A percentile compares a stretch with the other conserved stretches of the same genome.
phyloP scores from a whole-genome alignment of 2,888 invertebrate species.

The Ditylenchus weischeri region DNA sequence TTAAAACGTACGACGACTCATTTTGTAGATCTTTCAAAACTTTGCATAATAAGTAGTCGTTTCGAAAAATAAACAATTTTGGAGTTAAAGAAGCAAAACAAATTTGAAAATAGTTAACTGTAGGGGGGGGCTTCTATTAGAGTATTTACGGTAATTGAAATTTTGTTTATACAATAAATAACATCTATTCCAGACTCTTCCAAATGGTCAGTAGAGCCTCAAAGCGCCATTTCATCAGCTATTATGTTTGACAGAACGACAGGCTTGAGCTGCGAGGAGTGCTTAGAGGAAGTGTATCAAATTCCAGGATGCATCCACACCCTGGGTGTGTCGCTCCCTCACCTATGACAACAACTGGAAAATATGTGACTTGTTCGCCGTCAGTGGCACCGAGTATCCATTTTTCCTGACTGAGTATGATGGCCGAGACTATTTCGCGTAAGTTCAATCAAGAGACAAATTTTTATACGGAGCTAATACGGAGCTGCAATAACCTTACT shows the following conservation, averaged over 20 bases:
- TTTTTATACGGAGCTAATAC: too few species aligned
- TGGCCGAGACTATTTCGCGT: conserved; percentile 43
- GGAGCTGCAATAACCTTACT: too few species aligned
- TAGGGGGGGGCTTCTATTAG: too few species aligned
- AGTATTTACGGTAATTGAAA: too few species aligned
- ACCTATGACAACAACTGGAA: conserved; percentile 45
- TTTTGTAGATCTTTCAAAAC: too few species aligned
- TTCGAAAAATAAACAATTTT: too few species aligned
- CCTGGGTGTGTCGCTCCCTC: conserved; percentile 45
- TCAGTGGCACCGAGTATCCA: conserved; percentile 35
- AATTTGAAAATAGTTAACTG: too few species aligned
- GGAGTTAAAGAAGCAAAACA: too few species aligned
- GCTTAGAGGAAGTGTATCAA: conserved; percentile 33
- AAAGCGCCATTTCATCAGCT: conserved; percentile 40
- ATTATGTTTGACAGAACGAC: conserved; percentile 45
- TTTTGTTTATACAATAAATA: too few species aligned
- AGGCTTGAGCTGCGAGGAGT: conserved; percentile 39
- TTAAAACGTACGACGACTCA: too few species aligned
- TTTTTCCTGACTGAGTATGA: conserved; percentile 35
- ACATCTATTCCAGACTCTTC: conserved; percentile 21
- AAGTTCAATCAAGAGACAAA: too few species aligned
- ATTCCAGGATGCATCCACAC: conserved; percentile 31
- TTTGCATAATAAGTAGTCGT: too few species aligned
- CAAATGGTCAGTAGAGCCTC: conserved; percentile 35
- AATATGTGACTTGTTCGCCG: conserved; percentile 45